Base-by-base conservation (phyloP, 2,888 invertebrate genomes). In the Caenorhabditis becei region DNA sequence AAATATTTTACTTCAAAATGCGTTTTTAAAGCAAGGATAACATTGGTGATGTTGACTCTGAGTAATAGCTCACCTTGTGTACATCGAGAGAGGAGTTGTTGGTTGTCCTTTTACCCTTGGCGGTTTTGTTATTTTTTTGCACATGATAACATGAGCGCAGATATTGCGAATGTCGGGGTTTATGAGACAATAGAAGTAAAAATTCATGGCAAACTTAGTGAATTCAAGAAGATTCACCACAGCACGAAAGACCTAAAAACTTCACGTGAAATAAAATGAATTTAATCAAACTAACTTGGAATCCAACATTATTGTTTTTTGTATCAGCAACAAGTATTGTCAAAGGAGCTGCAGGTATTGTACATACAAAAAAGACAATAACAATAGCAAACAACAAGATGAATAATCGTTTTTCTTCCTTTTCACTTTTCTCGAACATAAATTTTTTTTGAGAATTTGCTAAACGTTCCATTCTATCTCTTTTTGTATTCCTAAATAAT, bases 151-250 rank as follows among this genome's bases (percentile, higher is more conserved):
- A 56, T 86, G 87, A 11, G 83, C 74, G 69, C 90, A 90, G 28
- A 90, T 89, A 28, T 86, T 80, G 4, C 86, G 82, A 49, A 86
- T 86, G 51, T 90, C 90, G 14, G 90, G 90, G 59, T 90, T 90
- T 72, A 90, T 89, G 1, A 90, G 77, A 71, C 90, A 90, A 77
- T 90, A 90, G 65, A 93, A 91, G 89, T 93, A 93, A 83, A 93
- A 93, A 84, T 93, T 93, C 79, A 93, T 91, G 2, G 93, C 92
- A 84, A 92, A 93, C 86, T 93, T 93, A 69, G 92, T 91, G 63
- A 93, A 90, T 83, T 93, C 93, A 61, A 93, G 83, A 37, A 91
- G 86, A 82, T 93, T 93, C 10, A 92, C 92, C 37, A 92, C 88
- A 10, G 93, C 92, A 53, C 92, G 91, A 83, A 93, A 92, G 18